Evolutionary conservation across 2,113 vertebrate genomes (phyloP).

Genomic region (Choloepus hoffmanni): DNA sequence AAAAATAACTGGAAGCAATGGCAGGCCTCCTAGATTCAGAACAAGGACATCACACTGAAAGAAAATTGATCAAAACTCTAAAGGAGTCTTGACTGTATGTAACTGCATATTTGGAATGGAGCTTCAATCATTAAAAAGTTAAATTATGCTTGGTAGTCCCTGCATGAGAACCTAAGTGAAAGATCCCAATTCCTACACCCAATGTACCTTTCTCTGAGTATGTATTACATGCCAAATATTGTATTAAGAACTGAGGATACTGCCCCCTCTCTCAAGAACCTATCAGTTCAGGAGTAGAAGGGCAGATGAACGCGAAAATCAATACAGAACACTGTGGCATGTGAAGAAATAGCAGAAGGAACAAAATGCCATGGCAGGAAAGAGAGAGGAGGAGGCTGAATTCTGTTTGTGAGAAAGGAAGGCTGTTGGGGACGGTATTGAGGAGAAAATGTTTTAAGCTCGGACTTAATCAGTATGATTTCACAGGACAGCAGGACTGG

Average conservation of each 20-base stretch:
- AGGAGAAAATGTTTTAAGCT: background rate
- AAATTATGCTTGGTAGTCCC: background rate
- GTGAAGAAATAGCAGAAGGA: background rate
- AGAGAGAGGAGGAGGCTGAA: background rate
- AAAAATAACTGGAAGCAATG: background rate
- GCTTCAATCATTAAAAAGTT: background rate
- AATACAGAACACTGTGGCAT: background rate
- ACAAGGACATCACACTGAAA: background rate
- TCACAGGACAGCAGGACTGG: background rate
- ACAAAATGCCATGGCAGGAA: background rate
- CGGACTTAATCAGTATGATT: constrained; percentile 32
- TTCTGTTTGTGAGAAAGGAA: background rate
- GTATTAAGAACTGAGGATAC: background rate
- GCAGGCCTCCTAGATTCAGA: background rate
- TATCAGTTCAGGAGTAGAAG: background rate
- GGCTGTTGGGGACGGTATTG: background rate
- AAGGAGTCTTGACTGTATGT: background rate
- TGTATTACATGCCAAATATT: background rate
- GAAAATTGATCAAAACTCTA: background rate
- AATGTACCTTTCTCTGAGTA: background rate
- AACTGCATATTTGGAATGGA: background rate
- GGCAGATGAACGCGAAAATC: background rate
- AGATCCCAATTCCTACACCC: background rate
- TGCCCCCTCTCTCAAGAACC: background rate
- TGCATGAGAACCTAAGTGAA: background rate